phyloP scores from a whole-genome alignment of 1,140 invertebrate genomes.

The Diabrotica undecimpunctata region DNA sequence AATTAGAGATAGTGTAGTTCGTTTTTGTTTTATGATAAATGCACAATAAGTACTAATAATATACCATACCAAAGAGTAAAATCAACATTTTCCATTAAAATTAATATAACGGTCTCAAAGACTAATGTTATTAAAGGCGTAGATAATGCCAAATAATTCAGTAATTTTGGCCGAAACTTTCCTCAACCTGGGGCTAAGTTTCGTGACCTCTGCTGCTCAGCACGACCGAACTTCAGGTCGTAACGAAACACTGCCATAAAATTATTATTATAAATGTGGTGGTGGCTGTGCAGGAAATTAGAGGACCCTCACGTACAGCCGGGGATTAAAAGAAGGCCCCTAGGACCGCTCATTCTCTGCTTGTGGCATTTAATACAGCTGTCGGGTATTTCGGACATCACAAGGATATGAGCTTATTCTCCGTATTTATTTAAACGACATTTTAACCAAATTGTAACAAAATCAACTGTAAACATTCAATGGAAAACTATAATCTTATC shows the following conservation, averaged over 20 bases:
- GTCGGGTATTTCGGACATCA: neutral
- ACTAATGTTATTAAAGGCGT: too few species aligned
- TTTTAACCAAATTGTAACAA: too few species aligned
- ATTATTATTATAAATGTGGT: slow-evolving; percentile 3
- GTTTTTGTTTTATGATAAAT: too few species aligned
- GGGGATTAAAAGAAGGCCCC: slow-evolving; percentile 16
- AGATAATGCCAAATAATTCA: neutral
- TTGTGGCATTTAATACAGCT: slow-evolving; percentile 26
- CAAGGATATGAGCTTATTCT: neutral
- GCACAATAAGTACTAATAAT: too few species aligned
- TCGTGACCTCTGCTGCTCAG: neutral
- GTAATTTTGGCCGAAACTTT: neutral
- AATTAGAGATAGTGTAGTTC: too few species aligned
- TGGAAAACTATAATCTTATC: too few species aligned
- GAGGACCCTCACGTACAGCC: slow-evolving; percentile 1
- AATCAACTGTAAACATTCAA: too few species aligned
- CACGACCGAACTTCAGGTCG: neutral
- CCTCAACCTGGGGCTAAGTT: neutral
- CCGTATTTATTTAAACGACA: too few species aligned
- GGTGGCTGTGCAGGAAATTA: neutral
- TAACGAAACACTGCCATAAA: neutral
- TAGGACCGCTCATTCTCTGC: slow-evolving; percentile 31
- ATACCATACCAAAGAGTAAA: too few species aligned
- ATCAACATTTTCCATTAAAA: too few species aligned
- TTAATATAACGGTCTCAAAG: too few species aligned